Percentiles rank a stretch among this genome's conserved stretches.
phyloP scores from a whole-genome alignment of 1,140 invertebrate genomes.

The Neotoxoptera formosana region DNA sequence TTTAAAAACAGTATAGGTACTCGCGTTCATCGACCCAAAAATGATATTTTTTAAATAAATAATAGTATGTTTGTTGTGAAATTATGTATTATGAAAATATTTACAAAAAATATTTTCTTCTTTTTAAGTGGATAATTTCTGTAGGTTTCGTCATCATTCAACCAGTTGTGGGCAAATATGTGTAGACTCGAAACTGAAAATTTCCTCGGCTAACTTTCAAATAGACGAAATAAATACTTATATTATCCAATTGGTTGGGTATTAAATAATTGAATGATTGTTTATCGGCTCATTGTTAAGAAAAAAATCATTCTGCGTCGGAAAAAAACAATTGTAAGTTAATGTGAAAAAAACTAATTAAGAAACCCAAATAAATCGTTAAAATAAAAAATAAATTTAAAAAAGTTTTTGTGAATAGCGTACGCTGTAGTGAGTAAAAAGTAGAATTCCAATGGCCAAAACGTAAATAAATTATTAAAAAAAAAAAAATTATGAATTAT shows the following conservation, averaged over 20 bases:
- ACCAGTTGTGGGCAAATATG: not conserved
- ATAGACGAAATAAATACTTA: not conserved
- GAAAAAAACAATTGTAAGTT: not conserved
- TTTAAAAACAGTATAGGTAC: not conserved
- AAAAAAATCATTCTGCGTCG: not conserved
- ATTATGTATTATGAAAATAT: not conserved
- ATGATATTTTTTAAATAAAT: not conserved
- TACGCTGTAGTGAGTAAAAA: not conserved
- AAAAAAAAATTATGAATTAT: not conserved
- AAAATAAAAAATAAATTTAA: not conserved
- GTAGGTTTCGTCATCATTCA: not conserved
- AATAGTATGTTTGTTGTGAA: not conserved
- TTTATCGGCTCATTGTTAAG: not conserved
- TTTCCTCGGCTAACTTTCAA: not conserved
- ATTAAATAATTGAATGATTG: not conserved
- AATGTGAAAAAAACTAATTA: not conserved
- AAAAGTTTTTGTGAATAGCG: not conserved
- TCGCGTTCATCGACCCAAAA: no score
- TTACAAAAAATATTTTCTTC: not conserved
- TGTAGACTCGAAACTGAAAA: not conserved
- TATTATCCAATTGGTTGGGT: not conserved
- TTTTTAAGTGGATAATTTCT: not conserved
- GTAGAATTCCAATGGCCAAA: not conserved
- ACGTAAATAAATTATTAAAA: not conserved
- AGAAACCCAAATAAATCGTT: not conserved